These are phyloP conservation scores for Eulacestoma nigropectus DNA, from an alignment of 2,113 vertebrate species.

Conservation along the genomic window DNA sequence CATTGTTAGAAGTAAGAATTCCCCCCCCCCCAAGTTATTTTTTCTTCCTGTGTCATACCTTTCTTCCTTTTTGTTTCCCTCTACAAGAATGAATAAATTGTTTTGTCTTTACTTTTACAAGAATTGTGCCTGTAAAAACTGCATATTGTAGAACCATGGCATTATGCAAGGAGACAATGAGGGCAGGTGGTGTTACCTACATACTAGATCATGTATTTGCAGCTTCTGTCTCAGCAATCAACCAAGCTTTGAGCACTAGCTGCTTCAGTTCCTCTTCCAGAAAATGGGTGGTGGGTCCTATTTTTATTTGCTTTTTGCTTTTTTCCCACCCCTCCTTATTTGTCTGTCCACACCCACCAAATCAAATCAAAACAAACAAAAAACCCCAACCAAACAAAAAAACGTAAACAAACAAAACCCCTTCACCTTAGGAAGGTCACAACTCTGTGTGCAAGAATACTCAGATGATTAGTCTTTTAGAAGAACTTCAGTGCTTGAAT, in stretches of 20 bases:
- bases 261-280: not conserved
- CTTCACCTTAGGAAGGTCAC: not conserved
- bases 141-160: not conserved
- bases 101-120: not conserved
- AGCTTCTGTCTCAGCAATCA: not conserved
- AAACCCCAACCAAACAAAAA: not conserved
- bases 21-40: not conserved
- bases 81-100: not conserved
- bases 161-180: not conserved
- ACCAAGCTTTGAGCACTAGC: not conserved
- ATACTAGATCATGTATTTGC: not conserved
- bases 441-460: not conserved
- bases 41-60: not conserved
- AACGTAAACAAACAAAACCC: fast-evolving
- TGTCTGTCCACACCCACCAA: fast-evolving
- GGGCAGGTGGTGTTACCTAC: not conserved
- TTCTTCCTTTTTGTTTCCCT: not conserved
- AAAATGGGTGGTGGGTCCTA: not conserved
- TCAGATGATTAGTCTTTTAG: not conserved
- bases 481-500: not conserved
- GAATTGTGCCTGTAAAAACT: not conserved
- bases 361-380: not conserved
- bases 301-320: not conserved
- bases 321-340: too few relatives aligned
- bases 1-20: not conserved